A percentile compares a stretch with the other conserved stretches of the same genome.
phyloP scores from a whole-genome alignment of 2,888 invertebrate species.

The Thalpophila matura region DNA sequence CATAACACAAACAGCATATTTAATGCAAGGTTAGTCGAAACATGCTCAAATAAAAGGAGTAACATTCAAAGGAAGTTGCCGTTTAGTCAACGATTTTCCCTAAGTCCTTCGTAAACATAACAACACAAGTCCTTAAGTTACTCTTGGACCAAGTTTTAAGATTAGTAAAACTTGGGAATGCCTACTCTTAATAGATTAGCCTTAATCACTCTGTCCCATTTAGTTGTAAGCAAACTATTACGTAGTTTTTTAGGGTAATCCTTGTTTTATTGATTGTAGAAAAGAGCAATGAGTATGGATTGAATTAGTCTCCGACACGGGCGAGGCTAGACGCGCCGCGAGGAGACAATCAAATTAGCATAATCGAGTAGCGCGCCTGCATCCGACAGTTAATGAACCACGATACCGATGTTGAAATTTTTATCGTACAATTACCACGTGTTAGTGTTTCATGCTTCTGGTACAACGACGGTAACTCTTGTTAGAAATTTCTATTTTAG shows the following conservation, averaged over 20 bases:
- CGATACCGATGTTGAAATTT: conserved; percentile 54
- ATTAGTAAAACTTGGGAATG: conserved; percentile 36
- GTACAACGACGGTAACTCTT: background rate
- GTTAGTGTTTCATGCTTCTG: conserved; percentile 24
- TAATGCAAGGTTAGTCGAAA: conserved; percentile 45
- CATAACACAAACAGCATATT: conserved; percentile 61
- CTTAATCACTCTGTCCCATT: conserved; percentile 33
- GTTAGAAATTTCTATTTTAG: conserved; percentile 1
- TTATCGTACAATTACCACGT: conserved; percentile 37
- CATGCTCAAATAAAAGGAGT: conserved; percentile 36
- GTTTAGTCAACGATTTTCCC: conserved; percentile 31
- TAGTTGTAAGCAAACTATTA: conserved; percentile 28
- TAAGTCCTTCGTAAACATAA: conserved; percentile 42
- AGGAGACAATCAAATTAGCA: conserved; percentile 63
- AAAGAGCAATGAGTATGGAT: conserved; percentile 35
- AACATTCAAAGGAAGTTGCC: conserved; percentile 39
- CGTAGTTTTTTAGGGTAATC: conserved; percentile 30
- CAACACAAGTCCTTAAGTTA: conserved; percentile 27
- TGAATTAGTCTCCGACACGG: conserved; percentile 46
- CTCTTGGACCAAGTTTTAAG: conserved; percentile 30
- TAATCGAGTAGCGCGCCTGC: conserved; percentile 57
- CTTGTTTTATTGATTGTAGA: conserved; percentile 43
- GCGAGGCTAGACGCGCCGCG: conserved; percentile 45
- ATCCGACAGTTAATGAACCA: conserved; percentile 56
- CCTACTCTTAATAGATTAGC: conserved; percentile 39